A percentile compares a stretch with the other conserved stretches of the same genome.
Conservation (phyloP, 35 echinoderm and acorn worm species). For the Hemicentrotus pulcherrimus region DNA sequence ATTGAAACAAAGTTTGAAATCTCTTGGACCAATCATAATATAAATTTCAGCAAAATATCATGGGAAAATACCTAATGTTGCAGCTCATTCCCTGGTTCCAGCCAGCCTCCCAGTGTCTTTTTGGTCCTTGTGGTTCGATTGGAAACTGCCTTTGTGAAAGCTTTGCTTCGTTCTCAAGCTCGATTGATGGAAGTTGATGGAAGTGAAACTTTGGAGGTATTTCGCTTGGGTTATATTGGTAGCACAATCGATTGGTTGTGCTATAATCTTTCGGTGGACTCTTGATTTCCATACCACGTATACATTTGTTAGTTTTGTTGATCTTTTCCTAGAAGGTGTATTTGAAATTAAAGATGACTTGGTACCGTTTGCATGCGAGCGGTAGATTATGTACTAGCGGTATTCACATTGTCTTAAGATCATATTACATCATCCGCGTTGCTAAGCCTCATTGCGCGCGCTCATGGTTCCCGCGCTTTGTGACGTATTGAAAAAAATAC, state of each 20-base stretch:
- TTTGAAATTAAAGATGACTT: not conserved
- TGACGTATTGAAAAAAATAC: not conserved
- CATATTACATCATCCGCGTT: not conserved
- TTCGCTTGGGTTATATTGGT: not conserved
- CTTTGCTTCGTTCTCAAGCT: slow-evolving; percentile 62
- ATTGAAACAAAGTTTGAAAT: too few relatives aligned
- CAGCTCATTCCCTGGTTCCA: slow-evolving; percentile 58
- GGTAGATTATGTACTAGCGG: not conserved
- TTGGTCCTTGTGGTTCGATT: slow-evolving; percentile 80
- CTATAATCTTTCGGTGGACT: not conserved
- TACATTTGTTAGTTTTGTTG: not conserved
- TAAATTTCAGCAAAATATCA: too few relatives aligned
- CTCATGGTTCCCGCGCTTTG: not conserved
- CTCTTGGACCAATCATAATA: too few relatives aligned
- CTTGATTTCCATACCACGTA: not conserved
- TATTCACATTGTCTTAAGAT: not conserved
- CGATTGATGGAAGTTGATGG: slow-evolving; percentile 81
- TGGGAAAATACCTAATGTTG: slow-evolving; percentile 56
- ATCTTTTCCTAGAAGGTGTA: not conserved
- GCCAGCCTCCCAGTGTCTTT: slow-evolving; percentile 61
- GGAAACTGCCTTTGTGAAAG: slow-evolving; percentile 81
- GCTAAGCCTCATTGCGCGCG: not conserved
- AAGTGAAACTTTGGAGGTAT: slow-evolving; percentile 76
- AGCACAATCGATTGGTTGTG: slow-evolving; percentile 68
- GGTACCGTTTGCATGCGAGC: not conserved